phyloP scores from a whole-genome alignment of 2,888 invertebrate genomes.

The Ornithoptera priamus region DNA sequence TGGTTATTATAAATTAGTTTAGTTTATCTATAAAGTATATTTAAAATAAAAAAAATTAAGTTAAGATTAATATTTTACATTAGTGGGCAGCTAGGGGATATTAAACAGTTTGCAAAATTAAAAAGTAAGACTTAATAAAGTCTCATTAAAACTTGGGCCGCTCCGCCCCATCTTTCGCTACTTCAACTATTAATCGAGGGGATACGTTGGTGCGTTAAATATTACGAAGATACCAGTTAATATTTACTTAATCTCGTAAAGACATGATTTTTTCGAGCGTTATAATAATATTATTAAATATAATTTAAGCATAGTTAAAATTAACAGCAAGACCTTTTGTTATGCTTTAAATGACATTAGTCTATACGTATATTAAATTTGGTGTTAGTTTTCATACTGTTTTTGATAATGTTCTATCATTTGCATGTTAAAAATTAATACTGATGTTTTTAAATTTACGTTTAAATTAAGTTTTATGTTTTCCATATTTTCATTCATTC shows the following conservation, averaged over 20 bases:
- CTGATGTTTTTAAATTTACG: neutral
- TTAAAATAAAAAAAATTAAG: neutral
- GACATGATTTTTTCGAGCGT: neutral
- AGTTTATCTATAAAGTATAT: neutral
- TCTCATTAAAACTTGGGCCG: slow-evolving; percentile 16
- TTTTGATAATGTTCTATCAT: slow-evolving; percentile 31
- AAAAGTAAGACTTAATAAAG: slow-evolving; percentile 11
- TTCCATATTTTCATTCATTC: neutral
- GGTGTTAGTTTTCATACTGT: neutral
- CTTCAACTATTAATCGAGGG: slow-evolving; percentile 7
- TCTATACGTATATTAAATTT: neutral
- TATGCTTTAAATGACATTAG: neutral
- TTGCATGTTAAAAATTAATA: neutral
- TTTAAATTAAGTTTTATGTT: neutral
- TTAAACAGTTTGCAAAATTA: slow-evolving; percentile 4
- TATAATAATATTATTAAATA: slow-evolving; percentile 17
- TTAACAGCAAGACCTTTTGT: neutral
- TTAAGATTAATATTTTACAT: neutral
- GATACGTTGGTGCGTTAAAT: slow-evolving; percentile 15
- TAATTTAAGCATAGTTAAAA: neutral
- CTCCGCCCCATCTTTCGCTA: slow-evolving; percentile 8
- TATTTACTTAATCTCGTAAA: slow-evolving; percentile 29
- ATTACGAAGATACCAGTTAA: slow-evolving; percentile 10
- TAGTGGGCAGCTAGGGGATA: neutral
- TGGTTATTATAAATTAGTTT: neutral